phyloP scores from a whole-genome alignment of 1,140 invertebrate genomes.

The Hylaeus volcanicus region DNA sequence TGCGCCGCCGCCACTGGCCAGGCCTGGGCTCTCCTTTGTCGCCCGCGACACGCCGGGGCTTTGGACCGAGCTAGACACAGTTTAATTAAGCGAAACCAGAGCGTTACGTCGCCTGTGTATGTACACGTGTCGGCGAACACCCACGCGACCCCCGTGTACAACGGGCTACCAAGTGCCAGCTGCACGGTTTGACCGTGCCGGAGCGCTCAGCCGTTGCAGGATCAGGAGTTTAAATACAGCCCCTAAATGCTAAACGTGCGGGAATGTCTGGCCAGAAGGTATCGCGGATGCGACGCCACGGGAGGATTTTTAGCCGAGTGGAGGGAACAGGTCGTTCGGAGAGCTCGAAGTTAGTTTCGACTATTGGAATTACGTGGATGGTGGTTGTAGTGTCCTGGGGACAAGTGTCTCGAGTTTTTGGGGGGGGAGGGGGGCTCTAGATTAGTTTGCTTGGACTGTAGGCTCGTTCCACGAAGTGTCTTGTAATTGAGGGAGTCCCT shows the following conservation, averaged over 20 bases:
- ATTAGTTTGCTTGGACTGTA: no score
- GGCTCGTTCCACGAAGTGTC: no score
- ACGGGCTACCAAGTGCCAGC: conserved; percentile 5
- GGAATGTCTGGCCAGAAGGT: background rate
- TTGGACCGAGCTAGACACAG: conserved; percentile 67
- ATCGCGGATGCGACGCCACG: background rate
- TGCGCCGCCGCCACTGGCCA: conserved; percentile 30
- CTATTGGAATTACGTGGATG: no score
- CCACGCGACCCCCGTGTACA: conserved; percentile 23
- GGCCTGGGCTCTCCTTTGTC: conserved; percentile 67
- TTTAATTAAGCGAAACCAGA: conserved; percentile 75
- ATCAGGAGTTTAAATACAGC: conserved; percentile 45
- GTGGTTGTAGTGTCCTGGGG: no score
- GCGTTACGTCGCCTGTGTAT: conserved; percentile 47
- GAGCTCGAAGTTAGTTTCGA: no score
- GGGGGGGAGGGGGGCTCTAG: no score
- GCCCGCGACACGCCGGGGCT: conserved; percentile 49
- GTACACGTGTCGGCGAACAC: conserved; percentile 56
- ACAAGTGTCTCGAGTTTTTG: no score
- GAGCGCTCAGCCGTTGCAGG: conserved; percentile 18
- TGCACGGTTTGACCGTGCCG: conserved; percentile 29
- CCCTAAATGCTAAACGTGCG: conserved; percentile 14
- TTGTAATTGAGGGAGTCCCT: no score
- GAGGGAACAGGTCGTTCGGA: no score
- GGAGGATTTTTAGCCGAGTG: background rate